Evolutionary conservation across 2,113 vertebrate species (phyloP).

Genomic region (Anhinga rufa): DNA sequence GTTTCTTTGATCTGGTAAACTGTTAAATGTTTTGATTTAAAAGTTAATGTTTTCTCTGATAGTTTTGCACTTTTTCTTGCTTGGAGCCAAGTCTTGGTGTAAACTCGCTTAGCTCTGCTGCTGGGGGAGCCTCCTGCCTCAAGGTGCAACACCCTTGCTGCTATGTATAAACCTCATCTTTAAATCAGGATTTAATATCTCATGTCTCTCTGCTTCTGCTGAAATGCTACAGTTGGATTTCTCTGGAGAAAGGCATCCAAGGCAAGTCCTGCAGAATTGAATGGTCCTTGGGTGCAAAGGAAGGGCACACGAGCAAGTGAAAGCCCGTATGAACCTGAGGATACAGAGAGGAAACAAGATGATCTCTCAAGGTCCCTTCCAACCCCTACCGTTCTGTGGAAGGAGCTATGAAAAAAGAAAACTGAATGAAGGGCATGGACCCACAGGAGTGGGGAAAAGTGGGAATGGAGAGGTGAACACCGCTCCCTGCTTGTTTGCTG

Average conservation of each 20-base stretch:
- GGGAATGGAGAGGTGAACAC: not conserved
- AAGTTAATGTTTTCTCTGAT: not conserved
- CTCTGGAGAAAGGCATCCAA: not conserved
- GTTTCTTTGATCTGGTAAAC: not conserved
- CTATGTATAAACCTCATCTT: not conserved
- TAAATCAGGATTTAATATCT: not conserved
- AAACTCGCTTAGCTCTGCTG: not conserved
- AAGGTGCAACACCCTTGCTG: not conserved
- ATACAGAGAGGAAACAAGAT: not conserved
- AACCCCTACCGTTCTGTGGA: no score
- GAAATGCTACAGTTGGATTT: not conserved
- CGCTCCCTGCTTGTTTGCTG: not conserved
- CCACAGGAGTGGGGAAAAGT: not conserved
- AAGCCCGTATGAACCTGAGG: accelerated
- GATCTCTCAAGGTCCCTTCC: no score
- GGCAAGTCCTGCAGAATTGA: not conserved
- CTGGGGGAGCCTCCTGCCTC: not conserved
- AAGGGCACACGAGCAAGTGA: accelerated
- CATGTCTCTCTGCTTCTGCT: not conserved
- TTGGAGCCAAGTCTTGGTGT: not conserved
- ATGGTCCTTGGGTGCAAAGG: not conserved
- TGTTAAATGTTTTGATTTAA: not conserved
- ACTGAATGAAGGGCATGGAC: not conserved
- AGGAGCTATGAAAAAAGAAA: not conserved
- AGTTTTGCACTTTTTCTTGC: not conserved